Base-by-base conservation (phyloP, 2,888 invertebrate genomes). In the Cephalotes varians region DNA sequence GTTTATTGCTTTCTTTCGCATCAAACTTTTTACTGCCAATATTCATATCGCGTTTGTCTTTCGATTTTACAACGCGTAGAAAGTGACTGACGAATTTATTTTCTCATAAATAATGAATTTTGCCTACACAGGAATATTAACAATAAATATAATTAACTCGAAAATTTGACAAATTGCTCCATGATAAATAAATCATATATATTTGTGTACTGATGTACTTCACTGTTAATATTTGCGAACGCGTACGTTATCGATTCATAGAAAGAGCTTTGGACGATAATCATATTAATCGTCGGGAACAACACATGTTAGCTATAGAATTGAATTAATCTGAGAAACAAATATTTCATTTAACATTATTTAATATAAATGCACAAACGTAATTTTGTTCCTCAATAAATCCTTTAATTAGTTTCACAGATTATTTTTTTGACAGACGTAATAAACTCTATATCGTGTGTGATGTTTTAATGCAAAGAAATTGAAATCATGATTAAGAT, bases 181-280 rank as follows among this genome's bases (percentile, higher is more conserved):
- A 25, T n/a, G 12, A 69, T 28, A 77, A 56, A 12, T 31, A 44
- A 69, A 56, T 56, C 44, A 77, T 67, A 44, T 77, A 56, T 77
- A 31, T 40, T 5, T 37, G 15, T 31, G 21, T 44, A 47, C 28
- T 54, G 15, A 58, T 31, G 9, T 60, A 60, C 31, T 44, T 5
- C n/a, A 65, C n/a, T 21, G 31, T 54, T 40, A 21, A 44, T 9
- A 58, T 44, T 79, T 69, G 18, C 37, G 49, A 49, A 62, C 5
- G 21, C 6, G 12, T 31, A 37, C 31, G 21, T 67, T 54, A 56
- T 67, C 21, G 28, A 12, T 6, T 77, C 12, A 7, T 40, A 56
- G 21, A 0, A 18, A 34, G 37, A 49, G 56, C 40, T 69, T 69
- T 12, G 21, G 4, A 56, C 34, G 56, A 25, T 69, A 56, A 77